Percentiles rank a stretch among this genome's conserved stretches.
Conservation (phyloP, 2,797 vertebrate species). For the Todus mexicanus region DNA sequence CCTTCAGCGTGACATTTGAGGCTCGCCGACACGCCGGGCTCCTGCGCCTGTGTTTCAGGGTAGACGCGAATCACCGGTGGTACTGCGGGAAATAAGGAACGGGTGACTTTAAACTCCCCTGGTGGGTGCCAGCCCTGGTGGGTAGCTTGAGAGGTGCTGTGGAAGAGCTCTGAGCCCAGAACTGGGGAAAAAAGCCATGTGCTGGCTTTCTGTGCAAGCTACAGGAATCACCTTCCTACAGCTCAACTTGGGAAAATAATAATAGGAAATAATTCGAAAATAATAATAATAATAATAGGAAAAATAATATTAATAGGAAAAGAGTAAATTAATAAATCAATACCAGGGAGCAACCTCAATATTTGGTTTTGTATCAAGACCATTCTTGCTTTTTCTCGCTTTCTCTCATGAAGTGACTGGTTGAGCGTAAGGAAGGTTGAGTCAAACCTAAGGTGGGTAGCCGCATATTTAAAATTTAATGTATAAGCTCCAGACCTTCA, state of each 20-base stretch:
- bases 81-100: conserved; percentile 70
- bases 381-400: not conserved
- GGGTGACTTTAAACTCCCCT: not conserved
- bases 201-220: not conserved
- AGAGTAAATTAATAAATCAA: not conserved
- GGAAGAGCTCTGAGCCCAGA: not conserved
- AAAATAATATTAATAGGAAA: too few species aligned
- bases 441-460: not conserved
- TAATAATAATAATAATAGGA: too few species aligned
- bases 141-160: fast-evolving
- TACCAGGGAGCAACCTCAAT: fast-evolving
- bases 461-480: not conserved
- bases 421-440: not conserved
- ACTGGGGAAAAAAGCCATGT: fast-evolving
- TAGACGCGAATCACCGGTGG: conserved; percentile 96
- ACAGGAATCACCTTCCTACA: not conserved
- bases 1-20: conserved; percentile 92
- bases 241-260: too few species aligned
- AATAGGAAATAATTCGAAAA: too few species aligned
- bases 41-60: conserved; percentile 94
- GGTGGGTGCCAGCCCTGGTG: fast-evolving
- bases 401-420: not conserved
- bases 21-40: conserved; percentile 90
- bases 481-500: not conserved
- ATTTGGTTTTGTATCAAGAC: not conserved